These are phyloP conservation scores for Helogale parvula DNA, from an alignment of 2,113 vertebrate genomes.

Conservation along the genomic window DNA sequence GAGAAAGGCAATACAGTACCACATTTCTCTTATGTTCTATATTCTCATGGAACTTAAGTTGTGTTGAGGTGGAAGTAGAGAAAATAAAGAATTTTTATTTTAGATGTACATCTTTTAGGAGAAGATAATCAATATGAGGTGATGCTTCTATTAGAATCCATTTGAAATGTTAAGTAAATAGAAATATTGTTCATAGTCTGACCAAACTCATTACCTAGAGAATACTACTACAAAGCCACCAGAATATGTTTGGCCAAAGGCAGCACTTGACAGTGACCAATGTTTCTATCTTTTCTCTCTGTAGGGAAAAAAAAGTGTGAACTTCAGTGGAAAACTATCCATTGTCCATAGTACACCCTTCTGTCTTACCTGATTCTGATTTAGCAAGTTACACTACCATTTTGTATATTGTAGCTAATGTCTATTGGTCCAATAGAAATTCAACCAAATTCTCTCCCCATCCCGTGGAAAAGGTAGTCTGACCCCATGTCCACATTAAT, in stretches of 20 bases:
- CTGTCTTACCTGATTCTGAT: not conserved
- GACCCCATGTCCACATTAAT: not conserved
- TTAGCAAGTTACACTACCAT: accelerated
- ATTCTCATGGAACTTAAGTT: not conserved
- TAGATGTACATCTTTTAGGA: not conserved
- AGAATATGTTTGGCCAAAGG: not conserved
- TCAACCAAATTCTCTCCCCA: not conserved
- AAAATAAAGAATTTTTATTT: not conserved
- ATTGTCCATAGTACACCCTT: not conserved
- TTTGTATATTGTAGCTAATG: not conserved
- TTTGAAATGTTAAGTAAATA: not conserved
- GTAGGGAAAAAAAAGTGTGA: not conserved
- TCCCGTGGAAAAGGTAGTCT: not conserved
- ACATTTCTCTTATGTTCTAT: not conserved
- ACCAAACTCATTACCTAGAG: not conserved
- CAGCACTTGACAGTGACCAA: not conserved
- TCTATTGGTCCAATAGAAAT: not conserved
- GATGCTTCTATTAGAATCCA: not conserved
- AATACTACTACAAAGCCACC: not conserved
- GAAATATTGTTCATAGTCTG: not conserved
- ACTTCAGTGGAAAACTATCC: not conserved
- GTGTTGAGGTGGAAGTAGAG: not conserved
- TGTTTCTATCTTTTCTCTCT: not conserved
- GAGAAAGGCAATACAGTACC: not conserved
- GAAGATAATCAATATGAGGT: not conserved